phyloP scores from a whole-genome alignment of 2,888 invertebrate genomes.

The Xestia xanthographa region DNA sequence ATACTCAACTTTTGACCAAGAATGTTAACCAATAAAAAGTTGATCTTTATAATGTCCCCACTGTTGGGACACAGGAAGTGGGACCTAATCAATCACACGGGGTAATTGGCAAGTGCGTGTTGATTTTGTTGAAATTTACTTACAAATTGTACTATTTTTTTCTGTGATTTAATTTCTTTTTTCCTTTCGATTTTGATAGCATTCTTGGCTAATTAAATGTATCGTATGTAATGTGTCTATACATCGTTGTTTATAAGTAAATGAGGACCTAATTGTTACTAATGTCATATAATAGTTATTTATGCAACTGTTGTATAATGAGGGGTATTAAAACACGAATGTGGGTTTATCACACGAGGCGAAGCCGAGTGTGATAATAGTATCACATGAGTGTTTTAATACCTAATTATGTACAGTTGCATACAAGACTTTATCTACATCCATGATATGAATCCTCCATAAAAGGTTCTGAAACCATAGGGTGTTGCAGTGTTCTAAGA shows the following conservation, averaged over 20 bases:
- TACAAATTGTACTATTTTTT: background rate
- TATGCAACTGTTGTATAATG: no score
- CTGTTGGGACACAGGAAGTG: background rate
- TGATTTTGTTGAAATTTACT: background rate
- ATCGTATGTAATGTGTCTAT: background rate
- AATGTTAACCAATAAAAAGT: background rate
- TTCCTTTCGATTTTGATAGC: conserved; percentile 4
- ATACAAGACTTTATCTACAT: no score
- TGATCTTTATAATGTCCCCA: background rate
- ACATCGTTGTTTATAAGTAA: background rate
- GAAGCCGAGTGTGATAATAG: no score
- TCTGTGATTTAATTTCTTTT: background rate
- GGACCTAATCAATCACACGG: background rate
- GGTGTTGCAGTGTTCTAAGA: no score
- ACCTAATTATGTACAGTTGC: no score
- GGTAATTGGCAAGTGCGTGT: fast-evolving
- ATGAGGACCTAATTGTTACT: background rate
- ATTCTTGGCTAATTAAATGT: background rate
- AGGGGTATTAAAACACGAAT: no score
- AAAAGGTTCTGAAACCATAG: no score
- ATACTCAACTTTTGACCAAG: background rate
- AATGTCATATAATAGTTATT: conserved; percentile 17
- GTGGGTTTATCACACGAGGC: no score
- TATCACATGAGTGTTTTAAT: no score
- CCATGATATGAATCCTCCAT: no score